Percentiles rank a stretch among this genome's conserved stretches.
phyloP scores from a whole-genome alignment of 2,888 invertebrate genomes.

The Meghimatium bilineatum region DNA sequence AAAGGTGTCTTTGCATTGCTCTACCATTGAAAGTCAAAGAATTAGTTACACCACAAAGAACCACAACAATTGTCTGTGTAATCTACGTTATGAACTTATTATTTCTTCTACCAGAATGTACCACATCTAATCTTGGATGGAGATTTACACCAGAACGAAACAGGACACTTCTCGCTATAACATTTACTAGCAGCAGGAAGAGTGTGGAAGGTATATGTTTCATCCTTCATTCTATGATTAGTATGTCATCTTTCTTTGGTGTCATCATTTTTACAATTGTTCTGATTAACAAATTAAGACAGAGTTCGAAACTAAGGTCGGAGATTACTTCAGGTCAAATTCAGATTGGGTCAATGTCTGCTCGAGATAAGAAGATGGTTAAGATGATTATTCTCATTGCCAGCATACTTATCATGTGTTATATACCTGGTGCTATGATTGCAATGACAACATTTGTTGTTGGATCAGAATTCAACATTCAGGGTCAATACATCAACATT shows the following conservation, averaged over 20 bases:
- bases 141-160: neutral
- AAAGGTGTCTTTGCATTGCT: slow-evolving; percentile 21
- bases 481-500: neutral
- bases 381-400: slow-evolving; percentile 18
- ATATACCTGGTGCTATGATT: neutral
- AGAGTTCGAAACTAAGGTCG: neutral
- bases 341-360: neutral
- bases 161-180: neutral
- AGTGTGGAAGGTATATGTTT: neutral
- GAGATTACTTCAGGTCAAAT: neutral
- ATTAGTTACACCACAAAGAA: neutral
- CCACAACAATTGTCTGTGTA: neutral
- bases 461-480: neutral
- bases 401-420: slow-evolving; percentile 1
- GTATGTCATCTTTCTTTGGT: neutral
- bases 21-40: slow-evolving; percentile 22
- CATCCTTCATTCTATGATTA: neutral
- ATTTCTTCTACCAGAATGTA: neutral
- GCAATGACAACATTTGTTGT: neutral
- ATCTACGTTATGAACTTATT: neutral
- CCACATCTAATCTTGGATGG: neutral
- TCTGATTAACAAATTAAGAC: neutral
- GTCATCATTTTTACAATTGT: slow-evolving; percentile 6
- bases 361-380: neutral
- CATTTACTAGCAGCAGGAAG: neutral